Conservation (phyloP, 2,888 invertebrate genomes). For the Cosmorhoe ocellata region DNA sequence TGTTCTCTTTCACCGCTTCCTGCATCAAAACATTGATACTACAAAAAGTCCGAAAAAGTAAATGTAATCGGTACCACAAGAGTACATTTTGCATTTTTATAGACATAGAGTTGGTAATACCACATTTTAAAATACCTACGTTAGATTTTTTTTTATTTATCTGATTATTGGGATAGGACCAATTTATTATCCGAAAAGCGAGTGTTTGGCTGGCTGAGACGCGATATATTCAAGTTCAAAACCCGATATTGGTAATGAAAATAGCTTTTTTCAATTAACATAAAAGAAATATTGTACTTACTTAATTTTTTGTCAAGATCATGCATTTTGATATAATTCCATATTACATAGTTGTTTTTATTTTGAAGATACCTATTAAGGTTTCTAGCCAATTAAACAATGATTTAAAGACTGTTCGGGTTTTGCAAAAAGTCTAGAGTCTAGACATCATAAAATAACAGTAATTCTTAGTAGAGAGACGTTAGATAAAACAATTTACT, state of each 20-base stretch:
- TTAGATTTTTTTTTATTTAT: too few relatives aligned
- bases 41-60: constrained; percentile 47
- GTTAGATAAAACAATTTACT: not conserved
- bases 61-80: constrained; percentile 46
- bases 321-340: too few relatives aligned
- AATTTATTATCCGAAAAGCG: too few relatives aligned
- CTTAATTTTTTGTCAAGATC: too few relatives aligned
- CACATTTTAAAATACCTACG: constrained; percentile 9
- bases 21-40: constrained; percentile 33
- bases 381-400: not conserved
- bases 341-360: too few relatives aligned
- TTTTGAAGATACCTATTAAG: too few relatives aligned
- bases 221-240: too few relatives aligned
- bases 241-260: too few relatives aligned
- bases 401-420: not conserved
- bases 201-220: too few relatives aligned
- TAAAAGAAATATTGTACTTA: too few relatives aligned
- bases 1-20: constrained; percentile 26
- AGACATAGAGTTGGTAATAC: constrained; percentile 42
- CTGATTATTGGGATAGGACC: too few relatives aligned
- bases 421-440: constrained; percentile 14
- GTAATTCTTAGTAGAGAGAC: not conserved
- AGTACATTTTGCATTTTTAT: constrained; percentile 33
- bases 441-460: not conserved
- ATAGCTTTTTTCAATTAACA: too few relatives aligned